A percentile compares a stretch with the other conserved stretches of the same genome.
These are phyloP conservation scores for Taenioides sp. DNA, from an alignment of 2,797 vertebrate genomes.

Conservation along the genomic window DNA sequence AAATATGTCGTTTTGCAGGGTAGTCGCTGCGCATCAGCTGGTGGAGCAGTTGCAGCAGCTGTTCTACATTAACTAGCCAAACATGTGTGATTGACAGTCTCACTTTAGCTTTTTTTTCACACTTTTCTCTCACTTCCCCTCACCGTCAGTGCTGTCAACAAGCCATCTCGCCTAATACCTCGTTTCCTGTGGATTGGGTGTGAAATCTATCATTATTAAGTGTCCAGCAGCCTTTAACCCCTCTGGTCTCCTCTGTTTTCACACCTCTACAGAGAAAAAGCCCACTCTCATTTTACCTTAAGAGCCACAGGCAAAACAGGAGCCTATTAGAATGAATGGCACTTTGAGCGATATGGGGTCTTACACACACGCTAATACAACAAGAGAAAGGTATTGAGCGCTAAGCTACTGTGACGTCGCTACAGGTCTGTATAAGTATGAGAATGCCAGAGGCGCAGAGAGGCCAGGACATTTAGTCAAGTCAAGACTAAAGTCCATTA, in stretches of 20 bases:
- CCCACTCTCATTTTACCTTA: slow-evolving; percentile 30
- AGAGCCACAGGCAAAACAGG: slow-evolving; percentile 54
- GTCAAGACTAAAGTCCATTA: not conserved
- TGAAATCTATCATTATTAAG: slow-evolving; percentile 58
- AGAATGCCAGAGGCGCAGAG: slow-evolving; percentile 34
- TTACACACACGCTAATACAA: slow-evolving; percentile 51
- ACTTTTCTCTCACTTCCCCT: not conserved
- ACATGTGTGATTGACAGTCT: slow-evolving; percentile 26
- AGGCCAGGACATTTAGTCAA: not conserved
- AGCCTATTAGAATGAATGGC: slow-evolving; percentile 75
- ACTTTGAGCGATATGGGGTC: slow-evolving; percentile 41
- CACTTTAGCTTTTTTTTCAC: slow-evolving; percentile 1
- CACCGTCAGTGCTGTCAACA: slow-evolving; percentile 24
- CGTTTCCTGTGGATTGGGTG: slow-evolving; percentile 29
- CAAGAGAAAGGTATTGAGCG: slow-evolving; percentile 50
- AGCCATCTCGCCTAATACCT: slow-evolving; percentile 27
- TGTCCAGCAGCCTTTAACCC: slow-evolving; percentile 45
- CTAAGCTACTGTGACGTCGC: slow-evolving; percentile 44
- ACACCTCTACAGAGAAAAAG: slow-evolving; percentile 27
- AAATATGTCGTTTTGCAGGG: not conserved
- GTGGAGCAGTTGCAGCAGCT: slow-evolving; percentile 25
- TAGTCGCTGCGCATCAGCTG: slow-evolving; percentile 4
- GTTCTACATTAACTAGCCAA: slow-evolving; percentile 26
- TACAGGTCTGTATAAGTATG: slow-evolving; percentile 26
- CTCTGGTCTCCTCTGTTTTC: slow-evolving; percentile 28